A percentile compares a stretch with the other conserved stretches of the same genome.
Evolutionary conservation across 2,113 vertebrate genomes (phyloP).

Genomic region (Gopherus flavomarginatus): DNA sequence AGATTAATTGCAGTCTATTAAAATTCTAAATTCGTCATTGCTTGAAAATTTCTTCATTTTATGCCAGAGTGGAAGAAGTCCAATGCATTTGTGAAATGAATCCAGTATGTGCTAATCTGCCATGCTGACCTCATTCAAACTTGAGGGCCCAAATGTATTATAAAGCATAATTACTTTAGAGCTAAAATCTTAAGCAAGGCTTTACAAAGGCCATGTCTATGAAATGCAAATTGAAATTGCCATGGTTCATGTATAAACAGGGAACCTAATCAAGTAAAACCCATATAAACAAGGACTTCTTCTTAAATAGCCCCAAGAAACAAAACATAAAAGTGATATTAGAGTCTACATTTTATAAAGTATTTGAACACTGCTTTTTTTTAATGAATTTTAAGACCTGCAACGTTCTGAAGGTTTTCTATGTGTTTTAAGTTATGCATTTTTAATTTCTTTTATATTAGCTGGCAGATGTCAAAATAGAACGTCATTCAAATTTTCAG

Average conservation of each 20-base stretch:
- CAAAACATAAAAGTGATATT: constrained; percentile 20
- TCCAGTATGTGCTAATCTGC: constrained; percentile 47
- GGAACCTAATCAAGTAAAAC: constrained; percentile 45
- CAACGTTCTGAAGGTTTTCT: constrained; percentile 15
- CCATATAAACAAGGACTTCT: constrained; percentile 14
- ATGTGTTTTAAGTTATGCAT: constrained; percentile 60
- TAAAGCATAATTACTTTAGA: constrained; percentile 74
- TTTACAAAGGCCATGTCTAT: constrained; percentile 25
- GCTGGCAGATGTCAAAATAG: constrained; percentile 50
- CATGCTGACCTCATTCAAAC: constrained; percentile 50
- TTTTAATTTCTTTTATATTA: constrained; percentile 68
- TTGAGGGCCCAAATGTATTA: constrained; percentile 64
- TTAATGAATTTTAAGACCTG: constrained; percentile 26
- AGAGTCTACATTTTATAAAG: constrained; percentile 14
- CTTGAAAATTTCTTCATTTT: constrained; percentile 55
- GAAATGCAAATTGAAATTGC: constrained; percentile 70
- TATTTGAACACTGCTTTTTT: background rate
- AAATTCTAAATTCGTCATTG: constrained; percentile 73
- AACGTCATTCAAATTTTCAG: constrained; percentile 45
- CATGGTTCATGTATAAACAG: constrained; percentile 54
- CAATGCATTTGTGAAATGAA: constrained; percentile 59
- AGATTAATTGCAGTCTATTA: constrained; percentile 77
- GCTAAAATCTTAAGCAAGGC: constrained; percentile 67
- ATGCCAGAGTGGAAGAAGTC: constrained; percentile 54
- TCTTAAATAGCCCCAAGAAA: constrained; percentile 22